Evolutionary conservation across 2,888 invertebrate species (phyloP).

Genomic region (Phasia obesa): DNA sequence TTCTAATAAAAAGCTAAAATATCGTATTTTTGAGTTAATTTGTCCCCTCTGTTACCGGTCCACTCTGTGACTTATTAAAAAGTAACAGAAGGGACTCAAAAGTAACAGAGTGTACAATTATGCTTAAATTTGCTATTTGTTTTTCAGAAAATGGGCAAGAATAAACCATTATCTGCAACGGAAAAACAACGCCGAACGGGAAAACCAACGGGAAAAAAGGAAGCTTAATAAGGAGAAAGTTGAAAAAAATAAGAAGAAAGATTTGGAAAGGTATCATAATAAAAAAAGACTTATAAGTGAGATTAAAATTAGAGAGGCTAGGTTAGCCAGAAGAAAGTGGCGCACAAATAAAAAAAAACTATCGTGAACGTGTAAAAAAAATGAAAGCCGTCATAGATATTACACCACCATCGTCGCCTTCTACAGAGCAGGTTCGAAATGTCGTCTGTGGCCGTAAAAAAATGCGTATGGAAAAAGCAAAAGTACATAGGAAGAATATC

Average conservation of each 20-base stretch:
- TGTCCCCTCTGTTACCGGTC: conserved; percentile 43
- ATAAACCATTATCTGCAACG: conserved; percentile 53
- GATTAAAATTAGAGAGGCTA: conserved; percentile 50
- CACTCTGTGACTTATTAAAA: conserved; percentile 21
- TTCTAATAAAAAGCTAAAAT: conserved; percentile 51
- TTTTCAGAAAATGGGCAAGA: conserved; percentile 50
- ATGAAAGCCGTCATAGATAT: conserved; percentile 46
- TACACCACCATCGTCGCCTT: conserved; percentile 51
- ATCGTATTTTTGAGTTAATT: conserved; percentile 51
- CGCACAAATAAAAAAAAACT: conserved; percentile 37
- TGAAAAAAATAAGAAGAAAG: conserved; percentile 50
- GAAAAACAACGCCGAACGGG: conserved; percentile 45
- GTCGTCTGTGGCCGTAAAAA: conserved; percentile 50
- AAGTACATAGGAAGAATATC: conserved; percentile 44
- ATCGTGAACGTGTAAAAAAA: conserved; percentile 39
- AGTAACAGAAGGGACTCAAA: conserved; percentile 3
- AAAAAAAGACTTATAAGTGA: conserved; percentile 44
- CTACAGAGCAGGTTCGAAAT: conserved; percentile 47
- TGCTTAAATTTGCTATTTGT: conserved; percentile 46
- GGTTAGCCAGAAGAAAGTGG: conserved; percentile 50
- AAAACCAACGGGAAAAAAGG: conserved; percentile 38
- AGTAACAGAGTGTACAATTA: conserved; percentile 47
- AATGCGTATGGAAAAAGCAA: conserved; percentile 51
- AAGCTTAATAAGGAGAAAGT: conserved; percentile 50
- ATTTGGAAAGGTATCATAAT: conserved; percentile 52